Evolutionary conservation across 1,140 invertebrate species (phyloP), one percentile per base, ranked within the genome.

Genomic region (Drosophila biarmipes): DNA sequence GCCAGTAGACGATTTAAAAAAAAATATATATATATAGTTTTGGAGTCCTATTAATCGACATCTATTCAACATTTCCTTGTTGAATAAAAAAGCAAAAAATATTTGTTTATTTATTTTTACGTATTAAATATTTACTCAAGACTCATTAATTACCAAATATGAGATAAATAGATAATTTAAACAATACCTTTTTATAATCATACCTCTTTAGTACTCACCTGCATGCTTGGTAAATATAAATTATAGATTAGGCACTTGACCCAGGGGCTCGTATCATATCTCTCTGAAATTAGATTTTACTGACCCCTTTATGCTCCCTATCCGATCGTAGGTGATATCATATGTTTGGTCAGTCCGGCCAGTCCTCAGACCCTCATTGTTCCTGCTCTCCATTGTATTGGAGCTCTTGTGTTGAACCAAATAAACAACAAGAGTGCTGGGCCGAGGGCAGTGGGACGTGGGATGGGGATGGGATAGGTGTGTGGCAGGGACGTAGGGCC

Each of bases 361-460:
- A 29, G 40, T 27, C 34, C 55, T 24, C 24, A 24, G 52, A 38
- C 38, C 61, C 57, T 69, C 54, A 85, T 85, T 87, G 82, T 85
- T 81, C 57, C 63, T 74, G 73, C 46, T 74, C 69, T 81, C 67
- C 52, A 78, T 85, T 87, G 82, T 85, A 49, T 55, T 29, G 57
- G 56, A 55, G 51, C 67, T 71, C 62, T 80, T 53, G 73, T 67
- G 62, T 81, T 85, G 73, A 63, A 63, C 72, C 53, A 51, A 57
- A 71, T 74, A 85, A 81, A 85, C 78, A 85, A 85, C 69, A 46
- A 54, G 34, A 80, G 56, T 68, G 57, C 57, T 15, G 11, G 21
- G 51, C 51, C 42, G 62, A 37, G 38, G 58, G 40, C 57, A 55
- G 42, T 59, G 54, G 57, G 51, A 38, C 38, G 51, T n/a, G 34